Evolutionary conservation across 2,113 vertebrate species (phyloP), one percentile per base, ranked within the genome.

Genomic region (Bambusicola thoracicus): DNA sequence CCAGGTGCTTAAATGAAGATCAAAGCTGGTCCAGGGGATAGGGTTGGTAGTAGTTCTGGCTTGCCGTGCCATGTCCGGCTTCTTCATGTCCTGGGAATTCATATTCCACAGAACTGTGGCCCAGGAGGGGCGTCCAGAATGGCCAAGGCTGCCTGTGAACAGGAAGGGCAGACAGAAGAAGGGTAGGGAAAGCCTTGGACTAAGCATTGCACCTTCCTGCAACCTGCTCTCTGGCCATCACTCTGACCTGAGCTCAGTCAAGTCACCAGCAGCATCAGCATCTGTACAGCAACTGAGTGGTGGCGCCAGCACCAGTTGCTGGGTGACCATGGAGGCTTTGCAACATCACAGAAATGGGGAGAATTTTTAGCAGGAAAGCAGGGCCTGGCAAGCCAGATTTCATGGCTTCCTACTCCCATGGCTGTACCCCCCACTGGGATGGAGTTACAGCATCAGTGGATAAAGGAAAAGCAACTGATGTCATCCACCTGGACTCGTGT

Each of bases 41-140:
- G 25, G 30, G 16, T 25, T 5, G 49, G 30, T 58, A 51, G 43
- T 27, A 59, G 7, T 61, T 6, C 27, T 49, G 61, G 14, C 49
- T 74, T 13, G 29, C 41, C 22, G 5, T 73, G 44, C 49, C n/a
- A 0, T 4, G 34, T 29, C 14, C 11, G 51, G 59, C 32, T 1
- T 8, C 25, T 38, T 3, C 38, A 24, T 22, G 10, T 63, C 18
- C 24, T 10, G 25, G n/a, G 1, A 7, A 10, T 20, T 34, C 27
- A 15, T 10, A 1, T 59, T 22, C 48, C 43, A 3, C 0, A 2
- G 8, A 53, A 65, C 2, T 0, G 0, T 59, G 38, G n/a, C 22
- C 25, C 53, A 27, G 69, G 36, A 0, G 0, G 36, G 29, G 10
- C 0, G 4, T 16, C 38, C 63, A 61, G 14, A 24, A 40, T 6